Percentiles rank a stretch among this genome's conserved stretches.
phyloP scores from a whole-genome alignment of 1,140 invertebrate genomes.

The Laupala kohalensis region DNA sequence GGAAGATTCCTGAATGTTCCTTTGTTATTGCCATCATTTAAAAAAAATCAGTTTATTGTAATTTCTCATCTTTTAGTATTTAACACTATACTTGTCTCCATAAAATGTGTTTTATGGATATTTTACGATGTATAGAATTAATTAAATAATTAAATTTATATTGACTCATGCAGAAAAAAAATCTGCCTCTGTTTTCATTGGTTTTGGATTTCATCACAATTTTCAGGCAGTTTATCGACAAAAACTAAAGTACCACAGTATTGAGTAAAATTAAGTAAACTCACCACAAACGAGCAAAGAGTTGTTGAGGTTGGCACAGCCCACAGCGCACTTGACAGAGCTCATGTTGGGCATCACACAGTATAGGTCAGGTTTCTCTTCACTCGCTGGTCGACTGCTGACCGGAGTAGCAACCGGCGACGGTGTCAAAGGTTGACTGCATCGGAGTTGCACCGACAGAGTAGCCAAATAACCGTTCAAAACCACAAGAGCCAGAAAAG shows the following conservation, averaged over 20 bases:
- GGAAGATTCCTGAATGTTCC: too few species aligned
- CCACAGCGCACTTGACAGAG: constrained; percentile 55
- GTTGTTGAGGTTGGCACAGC: constrained; percentile 51
- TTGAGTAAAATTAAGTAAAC: constrained; percentile 17
- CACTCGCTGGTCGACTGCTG: constrained; percentile 22
- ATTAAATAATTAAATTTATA: too few species aligned
- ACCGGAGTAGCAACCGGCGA: constrained; percentile 25
- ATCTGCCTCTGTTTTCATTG: too few species aligned
- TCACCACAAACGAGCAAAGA: constrained; percentile 59
- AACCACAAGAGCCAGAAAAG: constrained; percentile 50
- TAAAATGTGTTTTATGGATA: too few species aligned
- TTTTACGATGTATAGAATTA: too few species aligned
- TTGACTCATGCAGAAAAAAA: too few species aligned
- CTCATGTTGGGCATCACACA: constrained; percentile 51
- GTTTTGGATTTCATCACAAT: too few species aligned
- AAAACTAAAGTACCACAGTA: not conserved
- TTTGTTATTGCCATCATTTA: too few species aligned
- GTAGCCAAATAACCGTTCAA: constrained; percentile 45
- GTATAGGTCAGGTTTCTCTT: constrained; percentile 39
- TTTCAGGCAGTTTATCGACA: not conserved
- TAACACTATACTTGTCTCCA: too few species aligned
- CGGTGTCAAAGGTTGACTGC: constrained; percentile 33
- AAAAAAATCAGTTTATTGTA: too few species aligned
- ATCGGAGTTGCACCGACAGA: constrained; percentile 46
- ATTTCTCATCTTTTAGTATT: too few species aligned